Evolutionary conservation across 2,888 invertebrate species (phyloP).

Genomic region (Ochropleura plecta): DNA sequence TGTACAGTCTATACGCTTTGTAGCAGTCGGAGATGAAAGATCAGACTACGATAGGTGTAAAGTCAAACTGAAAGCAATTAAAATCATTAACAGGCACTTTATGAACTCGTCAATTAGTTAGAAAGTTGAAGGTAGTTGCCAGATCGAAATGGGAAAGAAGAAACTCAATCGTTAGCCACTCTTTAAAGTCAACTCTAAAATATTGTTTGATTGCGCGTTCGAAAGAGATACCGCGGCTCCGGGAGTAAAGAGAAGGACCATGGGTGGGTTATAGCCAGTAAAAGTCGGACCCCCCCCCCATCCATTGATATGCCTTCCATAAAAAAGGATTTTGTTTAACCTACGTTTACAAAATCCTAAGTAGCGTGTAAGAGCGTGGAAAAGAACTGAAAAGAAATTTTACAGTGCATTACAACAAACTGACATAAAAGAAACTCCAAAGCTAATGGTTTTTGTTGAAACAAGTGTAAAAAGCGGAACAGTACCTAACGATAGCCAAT

Average conservation of each 20-base stretch:
- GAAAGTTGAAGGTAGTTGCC: neutral
- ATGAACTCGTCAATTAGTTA: neutral
- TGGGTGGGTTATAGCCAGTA: too few relatives aligned
- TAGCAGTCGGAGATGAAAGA: neutral
- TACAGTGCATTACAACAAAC: neutral
- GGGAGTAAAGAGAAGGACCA: too few relatives aligned
- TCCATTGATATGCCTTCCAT: too few relatives aligned
- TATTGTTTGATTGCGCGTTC: too few relatives aligned
- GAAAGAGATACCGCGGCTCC: too few relatives aligned
- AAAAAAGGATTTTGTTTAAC: too few relatives aligned
- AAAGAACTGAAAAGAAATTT: neutral
- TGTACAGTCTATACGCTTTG: neutral
- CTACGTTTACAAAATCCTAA: neutral
- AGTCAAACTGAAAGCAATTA: constrained; percentile 1
- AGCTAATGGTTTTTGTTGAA: constrained; percentile 7
- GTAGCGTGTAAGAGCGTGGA: neutral
- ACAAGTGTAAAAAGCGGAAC: constrained; percentile 37
- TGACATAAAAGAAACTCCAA: constrained; percentile 24
- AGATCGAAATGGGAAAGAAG: neutral
- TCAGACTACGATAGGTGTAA: neutral
- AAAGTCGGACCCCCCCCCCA: too few relatives aligned
- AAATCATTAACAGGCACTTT: constrained; percentile 1
- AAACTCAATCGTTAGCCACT: neutral
- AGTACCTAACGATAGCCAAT: constrained; percentile 8
- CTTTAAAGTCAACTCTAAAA: too few relatives aligned